These are phyloP conservation scores for Passer domesticus DNA, from an alignment of 2,113 vertebrate genomes.

Conservation along the genomic window DNA sequence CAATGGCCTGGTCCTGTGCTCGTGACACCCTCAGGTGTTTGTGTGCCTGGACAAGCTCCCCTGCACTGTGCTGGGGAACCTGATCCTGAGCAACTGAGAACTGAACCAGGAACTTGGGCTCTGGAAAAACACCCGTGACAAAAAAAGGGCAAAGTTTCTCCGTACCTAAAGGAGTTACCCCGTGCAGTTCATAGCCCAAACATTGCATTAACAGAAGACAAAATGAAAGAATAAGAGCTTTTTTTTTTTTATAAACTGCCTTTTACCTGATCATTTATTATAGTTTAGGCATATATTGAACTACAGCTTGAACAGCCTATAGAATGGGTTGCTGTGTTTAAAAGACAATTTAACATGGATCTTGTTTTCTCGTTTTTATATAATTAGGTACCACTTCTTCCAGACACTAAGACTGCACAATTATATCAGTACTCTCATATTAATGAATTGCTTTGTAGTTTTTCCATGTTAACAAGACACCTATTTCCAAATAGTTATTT, in stretches of 20 bases:
- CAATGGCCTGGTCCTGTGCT: background rate
- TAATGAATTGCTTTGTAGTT: background rate
- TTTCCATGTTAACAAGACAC: background rate
- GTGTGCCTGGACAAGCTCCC: background rate
- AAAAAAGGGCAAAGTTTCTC: background rate
- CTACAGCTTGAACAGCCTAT: background rate
- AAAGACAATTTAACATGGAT: background rate
- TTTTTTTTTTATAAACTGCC: background rate
- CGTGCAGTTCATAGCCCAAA: background rate
- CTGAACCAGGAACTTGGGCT: background rate
- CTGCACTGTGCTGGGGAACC: background rate
- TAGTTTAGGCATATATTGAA: background rate
- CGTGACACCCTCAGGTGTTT: background rate
- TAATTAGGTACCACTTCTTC: background rate
- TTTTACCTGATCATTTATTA: background rate
- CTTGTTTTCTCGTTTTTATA: background rate
- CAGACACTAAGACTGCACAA: background rate
- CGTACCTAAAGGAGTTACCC: background rate
- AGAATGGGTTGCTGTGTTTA: background rate
- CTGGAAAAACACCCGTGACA: background rate
- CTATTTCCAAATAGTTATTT: slow-evolving; percentile 3
- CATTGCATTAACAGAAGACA: background rate
- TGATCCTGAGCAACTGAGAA: background rate
- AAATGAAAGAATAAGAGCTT: background rate
- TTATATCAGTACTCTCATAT: background rate